phyloP scores from a whole-genome alignment of 2,797 vertebrate species.

The Pseudomugil gertrudae region DNA sequence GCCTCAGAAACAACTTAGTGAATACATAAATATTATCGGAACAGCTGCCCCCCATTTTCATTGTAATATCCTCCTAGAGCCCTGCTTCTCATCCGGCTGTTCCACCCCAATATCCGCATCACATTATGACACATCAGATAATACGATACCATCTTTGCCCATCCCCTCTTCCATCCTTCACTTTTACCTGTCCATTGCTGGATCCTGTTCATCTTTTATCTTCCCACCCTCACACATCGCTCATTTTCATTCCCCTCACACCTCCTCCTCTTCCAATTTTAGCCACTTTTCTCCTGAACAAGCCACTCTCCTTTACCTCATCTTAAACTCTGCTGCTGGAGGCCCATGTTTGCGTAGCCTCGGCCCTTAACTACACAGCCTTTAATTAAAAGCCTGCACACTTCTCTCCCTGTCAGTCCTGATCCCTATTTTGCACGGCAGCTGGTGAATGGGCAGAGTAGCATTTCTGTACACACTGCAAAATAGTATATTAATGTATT shows the following conservation, averaged over 20 bases:
- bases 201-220: slow-evolving; percentile 52
- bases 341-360: slow-evolving; percentile 76
- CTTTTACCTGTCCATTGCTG: slow-evolving; percentile 46
- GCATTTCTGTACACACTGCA: slow-evolving; percentile 28
- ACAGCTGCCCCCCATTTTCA: slow-evolving; percentile 38
- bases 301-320: slow-evolving; percentile 51
- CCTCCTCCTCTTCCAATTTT: slow-evolving; percentile 13
- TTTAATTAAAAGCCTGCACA: slow-evolving; percentile 78
- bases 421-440: slow-evolving; percentile 30
- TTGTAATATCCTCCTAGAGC: slow-evolving; percentile 38
- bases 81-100: slow-evolving; percentile 18
- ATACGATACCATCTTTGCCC: slow-evolving; percentile 44
- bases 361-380: slow-evolving; percentile 68
- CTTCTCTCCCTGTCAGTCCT: slow-evolving; percentile 48
- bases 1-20: slow-evolving; percentile 7
- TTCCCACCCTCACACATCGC: slow-evolving; percentile 22
- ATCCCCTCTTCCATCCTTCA: slow-evolving; percentile 12
- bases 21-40: slow-evolving; percentile 30
- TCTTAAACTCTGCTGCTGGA: slow-evolving; percentile 67
- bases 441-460: slow-evolving; percentile 48
- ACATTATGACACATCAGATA: slow-evolving; percentile 69
- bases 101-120: slow-evolving; percentile 65
- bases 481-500: slow-evolving; percentile 11
- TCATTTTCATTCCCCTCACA: slow-evolving; percentile 29
- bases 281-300: slow-evolving; percentile 27